phyloP scores from a whole-genome alignment of 2,113 vertebrate species.

The Geococcyx californianus region DNA sequence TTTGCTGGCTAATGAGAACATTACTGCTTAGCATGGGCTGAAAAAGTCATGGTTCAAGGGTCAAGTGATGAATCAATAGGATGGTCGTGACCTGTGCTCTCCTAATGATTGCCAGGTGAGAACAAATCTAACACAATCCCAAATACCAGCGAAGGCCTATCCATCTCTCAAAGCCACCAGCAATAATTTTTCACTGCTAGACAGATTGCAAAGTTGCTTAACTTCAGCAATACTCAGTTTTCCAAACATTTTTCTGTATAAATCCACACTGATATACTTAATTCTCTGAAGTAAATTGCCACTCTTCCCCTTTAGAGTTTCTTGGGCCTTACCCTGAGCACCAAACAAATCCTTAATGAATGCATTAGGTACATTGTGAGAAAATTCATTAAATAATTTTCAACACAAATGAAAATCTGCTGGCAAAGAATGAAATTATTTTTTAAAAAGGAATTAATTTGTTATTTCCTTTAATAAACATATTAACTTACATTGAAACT shows the following conservation, averaged over 20 bases:
- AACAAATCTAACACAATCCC: not conserved
- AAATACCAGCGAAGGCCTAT: fast-evolving
- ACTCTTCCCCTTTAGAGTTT: not conserved
- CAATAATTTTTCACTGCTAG: not conserved
- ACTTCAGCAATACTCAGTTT: not conserved
- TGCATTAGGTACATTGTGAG: not conserved
- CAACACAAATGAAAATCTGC: not conserved
- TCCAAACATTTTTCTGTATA: not conserved
- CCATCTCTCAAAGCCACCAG: not conserved
- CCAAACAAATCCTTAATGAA: not conserved
- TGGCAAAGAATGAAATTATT: not conserved
- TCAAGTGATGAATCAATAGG: not conserved
- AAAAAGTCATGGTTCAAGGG: fast-evolving
- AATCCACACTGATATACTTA: not conserved
- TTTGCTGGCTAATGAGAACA: not conserved
- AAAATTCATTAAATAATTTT: not conserved
- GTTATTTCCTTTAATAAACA: not conserved
- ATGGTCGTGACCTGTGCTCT: fast-evolving
- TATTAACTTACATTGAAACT: not conserved
- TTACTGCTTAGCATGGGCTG: fast-evolving
- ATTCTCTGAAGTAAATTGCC: not conserved
- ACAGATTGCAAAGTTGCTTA: not conserved
- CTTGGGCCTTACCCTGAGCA: not conserved
- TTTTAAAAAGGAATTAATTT: not conserved
- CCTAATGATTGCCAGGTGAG: not conserved